These are phyloP conservation scores for Melanostigma gelatinosum DNA, from an alignment of 2,113 vertebrate species.

Conservation along the genomic window DNA sequence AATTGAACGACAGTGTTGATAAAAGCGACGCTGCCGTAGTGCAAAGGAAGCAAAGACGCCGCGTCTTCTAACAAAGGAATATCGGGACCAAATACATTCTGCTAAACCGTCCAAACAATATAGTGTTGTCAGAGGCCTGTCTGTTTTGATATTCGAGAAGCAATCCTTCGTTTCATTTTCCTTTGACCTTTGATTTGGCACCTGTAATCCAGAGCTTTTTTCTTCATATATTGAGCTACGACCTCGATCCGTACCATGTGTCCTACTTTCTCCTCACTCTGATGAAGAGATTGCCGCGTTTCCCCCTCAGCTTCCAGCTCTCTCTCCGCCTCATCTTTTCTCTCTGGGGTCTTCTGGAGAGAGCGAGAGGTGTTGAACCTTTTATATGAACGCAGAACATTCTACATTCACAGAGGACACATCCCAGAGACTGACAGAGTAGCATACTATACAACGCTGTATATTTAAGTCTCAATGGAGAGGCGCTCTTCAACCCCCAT, in stretches of 20 bases:
- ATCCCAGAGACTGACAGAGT: constrained; percentile 29
- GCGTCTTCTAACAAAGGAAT: constrained; percentile 36
- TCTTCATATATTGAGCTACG: constrained; percentile 56
- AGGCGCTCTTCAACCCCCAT: constrained; percentile 53
- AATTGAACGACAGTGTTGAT: constrained; percentile 36
- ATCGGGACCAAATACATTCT: constrained; percentile 29
- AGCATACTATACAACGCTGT: constrained; percentile 26
- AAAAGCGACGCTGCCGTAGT: constrained; percentile 32
- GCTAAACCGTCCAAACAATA: constrained; percentile 40
- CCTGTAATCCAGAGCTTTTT: constrained; percentile 55
- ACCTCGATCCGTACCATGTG: constrained; percentile 63
- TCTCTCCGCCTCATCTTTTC: constrained; percentile 37
- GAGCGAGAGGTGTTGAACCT: constrained; percentile 45
- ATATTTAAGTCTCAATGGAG: constrained; percentile 57
- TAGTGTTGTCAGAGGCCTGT: constrained; percentile 19
- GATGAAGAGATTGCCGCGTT: constrained; percentile 50
- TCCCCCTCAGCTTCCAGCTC: constrained; percentile 34
- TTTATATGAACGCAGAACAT: constrained; percentile 46
- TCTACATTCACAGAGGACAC: constrained; percentile 51
- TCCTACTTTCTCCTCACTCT: constrained; percentile 47
- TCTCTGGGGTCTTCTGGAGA: constrained; percentile 33
- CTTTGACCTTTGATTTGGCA: constrained; percentile 58
- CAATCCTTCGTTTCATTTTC: constrained; percentile 73
- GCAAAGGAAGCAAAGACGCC: constrained; percentile 18
- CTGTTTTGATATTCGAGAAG: constrained; percentile 41